Conservation (phyloP, 2,888 invertebrate genomes). For the Drosophila anomelani region DNA sequence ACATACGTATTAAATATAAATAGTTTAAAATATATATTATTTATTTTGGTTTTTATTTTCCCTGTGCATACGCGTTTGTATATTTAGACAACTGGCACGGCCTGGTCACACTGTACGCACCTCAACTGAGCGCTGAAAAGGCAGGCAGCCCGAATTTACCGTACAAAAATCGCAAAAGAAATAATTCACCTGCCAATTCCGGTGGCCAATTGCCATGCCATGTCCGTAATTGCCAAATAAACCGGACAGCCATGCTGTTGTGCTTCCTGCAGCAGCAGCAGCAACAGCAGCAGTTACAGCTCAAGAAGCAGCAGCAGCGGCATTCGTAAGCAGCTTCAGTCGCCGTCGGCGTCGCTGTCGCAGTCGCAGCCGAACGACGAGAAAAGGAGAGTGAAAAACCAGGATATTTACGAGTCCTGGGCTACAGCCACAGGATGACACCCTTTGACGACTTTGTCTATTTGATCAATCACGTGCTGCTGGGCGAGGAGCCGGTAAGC, state of each 20-base stretch:
- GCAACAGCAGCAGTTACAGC: constrained; percentile 2
- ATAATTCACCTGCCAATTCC: not conserved
- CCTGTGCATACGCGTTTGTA: not conserved
- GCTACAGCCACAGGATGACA: constrained; percentile 83
- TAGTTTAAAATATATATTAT: not conserved
- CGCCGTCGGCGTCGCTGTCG: constrained; percentile 1
- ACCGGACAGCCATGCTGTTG: constrained; percentile 20
- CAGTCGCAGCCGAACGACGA: not conserved
- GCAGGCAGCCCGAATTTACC: constrained; percentile 1
- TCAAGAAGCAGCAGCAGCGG: not conserved
- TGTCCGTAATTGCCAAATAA: constrained; percentile 13
- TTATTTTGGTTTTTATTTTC: not conserved
- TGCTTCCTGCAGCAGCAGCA: constrained; percentile 2
- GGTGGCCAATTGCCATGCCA: constrained; percentile 13
- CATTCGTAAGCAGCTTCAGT: constrained; percentile 6
- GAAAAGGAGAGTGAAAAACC: constrained; percentile 4
- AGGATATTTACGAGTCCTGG: constrained; percentile 20
- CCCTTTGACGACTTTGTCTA: constrained; percentile 87
- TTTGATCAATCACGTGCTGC: constrained; percentile 86
- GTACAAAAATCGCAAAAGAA: constrained; percentile 8
- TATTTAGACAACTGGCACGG: too few species aligned
- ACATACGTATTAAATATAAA: too few species aligned
- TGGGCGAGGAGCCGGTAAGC: constrained; percentile 88
- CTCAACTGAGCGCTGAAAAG: not conserved
- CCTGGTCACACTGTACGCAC: constrained; percentile 19